These are phyloP conservation scores for Cryptotermes secundus DNA, from an alignment of 1,140 invertebrate species.

Conservation along the genomic window DNA sequence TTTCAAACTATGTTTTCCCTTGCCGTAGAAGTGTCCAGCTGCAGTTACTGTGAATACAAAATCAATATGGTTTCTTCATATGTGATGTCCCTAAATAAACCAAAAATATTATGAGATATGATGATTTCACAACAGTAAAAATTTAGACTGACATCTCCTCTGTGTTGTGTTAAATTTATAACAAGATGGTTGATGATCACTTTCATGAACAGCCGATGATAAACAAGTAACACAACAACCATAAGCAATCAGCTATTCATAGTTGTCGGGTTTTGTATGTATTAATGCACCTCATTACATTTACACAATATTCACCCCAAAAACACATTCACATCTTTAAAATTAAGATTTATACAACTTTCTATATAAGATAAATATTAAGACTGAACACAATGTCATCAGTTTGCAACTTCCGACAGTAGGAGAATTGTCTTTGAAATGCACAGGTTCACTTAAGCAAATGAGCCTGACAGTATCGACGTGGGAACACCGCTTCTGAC, in stretches of 20 bases:
- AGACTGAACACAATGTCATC: not conserved
- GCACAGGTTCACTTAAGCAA: slow-evolving; percentile 22
- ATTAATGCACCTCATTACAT: not conserved
- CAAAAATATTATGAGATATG: not conserved
- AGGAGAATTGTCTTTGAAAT: not conserved
- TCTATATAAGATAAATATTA: not conserved
- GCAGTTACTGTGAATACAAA: not conserved
- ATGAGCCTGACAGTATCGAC: slow-evolving; percentile 32
- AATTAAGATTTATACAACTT: not conserved
- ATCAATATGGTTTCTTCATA: not conserved
- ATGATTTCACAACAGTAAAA: not conserved
- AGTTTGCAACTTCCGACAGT: not conserved
- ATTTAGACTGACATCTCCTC: not conserved
- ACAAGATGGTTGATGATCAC: not conserved
- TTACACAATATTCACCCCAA: not conserved
- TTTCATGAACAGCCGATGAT: not conserved
- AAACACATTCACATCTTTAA: not conserved
- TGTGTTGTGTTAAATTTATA: not conserved
- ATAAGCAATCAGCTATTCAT: not conserved
- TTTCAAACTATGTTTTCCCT: not conserved
- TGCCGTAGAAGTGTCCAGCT: not conserved
- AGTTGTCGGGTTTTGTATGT: not conserved
- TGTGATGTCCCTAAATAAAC: not conserved
- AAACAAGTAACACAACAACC: not conserved
- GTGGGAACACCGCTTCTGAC: not conserved